Evolutionary conservation across 2,113 vertebrate species (phyloP), one percentile per base, ranked within the genome.

Genomic region (Nerophis ophidion): DNA sequence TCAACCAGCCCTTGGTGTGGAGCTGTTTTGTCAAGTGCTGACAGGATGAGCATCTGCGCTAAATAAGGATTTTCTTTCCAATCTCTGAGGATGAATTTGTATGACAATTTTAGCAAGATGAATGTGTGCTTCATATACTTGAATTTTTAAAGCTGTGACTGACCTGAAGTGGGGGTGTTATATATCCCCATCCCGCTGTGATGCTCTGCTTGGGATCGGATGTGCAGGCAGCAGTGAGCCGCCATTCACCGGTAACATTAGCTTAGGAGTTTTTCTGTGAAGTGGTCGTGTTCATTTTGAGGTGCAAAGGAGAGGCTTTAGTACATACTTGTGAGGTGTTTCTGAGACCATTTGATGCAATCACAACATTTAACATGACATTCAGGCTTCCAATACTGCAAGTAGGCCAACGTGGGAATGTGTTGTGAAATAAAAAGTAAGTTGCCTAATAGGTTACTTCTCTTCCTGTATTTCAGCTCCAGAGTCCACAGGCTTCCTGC

Each of bases 131-230:
- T 76, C 11, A 36, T 60, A 9, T 19, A 68, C 73, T 48, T 52
- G 63, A 46, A 16, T 5, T 61, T 68, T 6, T 46, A 45, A 64
- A 61, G 63, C 62, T 34, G 1, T 56, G 68, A 68, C 44, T 42
- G 61, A 61, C 60, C 61, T 57, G 70, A 60, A 60, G 79, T 77
- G 84, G 77, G 84, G 80, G 81, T 83, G 81, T 74, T 78, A 19
- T 36, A 26, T n/a, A 40, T 36, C 44, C 68, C 70, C 8, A 38
- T 64, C 72, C 66, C 71, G 72, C 69, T 66, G 65, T 16, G 68
- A 63, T 53, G 56, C 58, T 60, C 74, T 48, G 75, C 65, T 61
- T 5, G 50, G 68, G 61, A 70, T 76, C 58, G 14, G 46, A 79
- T 77, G 73, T 56, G 77, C 75, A 71, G 63, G 51, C 75, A 76